Percentiles rank a stretch among this genome's conserved stretches.
phyloP scores from a whole-genome alignment of 2,113 vertebrate genomes.

The Irena cyanogastra region DNA sequence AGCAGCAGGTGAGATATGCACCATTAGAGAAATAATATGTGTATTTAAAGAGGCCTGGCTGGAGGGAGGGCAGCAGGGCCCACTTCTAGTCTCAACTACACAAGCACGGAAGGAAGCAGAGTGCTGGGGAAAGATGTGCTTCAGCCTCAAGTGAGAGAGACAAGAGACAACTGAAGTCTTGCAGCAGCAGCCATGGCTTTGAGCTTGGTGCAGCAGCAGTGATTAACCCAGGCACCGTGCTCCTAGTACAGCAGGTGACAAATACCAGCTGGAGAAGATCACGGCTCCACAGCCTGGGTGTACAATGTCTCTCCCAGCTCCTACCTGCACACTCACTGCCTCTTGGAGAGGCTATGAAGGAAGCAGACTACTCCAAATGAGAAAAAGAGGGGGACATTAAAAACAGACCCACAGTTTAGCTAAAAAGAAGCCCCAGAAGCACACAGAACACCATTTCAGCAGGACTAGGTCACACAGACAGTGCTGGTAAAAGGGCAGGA shows the following conservation, averaged over 20 bases:
- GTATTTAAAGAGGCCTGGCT: not conserved
- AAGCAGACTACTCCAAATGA: not conserved
- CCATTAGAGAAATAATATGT: not conserved
- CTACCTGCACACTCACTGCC: not conserved
- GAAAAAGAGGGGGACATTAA: not conserved
- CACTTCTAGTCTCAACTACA: not conserved
- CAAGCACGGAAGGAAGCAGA: not conserved
- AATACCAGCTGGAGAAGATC: not conserved
- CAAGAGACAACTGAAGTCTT: not conserved
- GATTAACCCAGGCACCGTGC: not conserved
- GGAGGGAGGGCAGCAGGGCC: fast-evolving
- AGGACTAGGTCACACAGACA: not conserved
- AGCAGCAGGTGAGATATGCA: not conserved
- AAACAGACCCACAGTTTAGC: not conserved
- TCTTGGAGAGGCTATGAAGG: not conserved
- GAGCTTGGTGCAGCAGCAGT: not conserved
- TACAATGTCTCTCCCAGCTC: not conserved
- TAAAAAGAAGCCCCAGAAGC: not conserved
- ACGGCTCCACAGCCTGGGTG: not conserved
- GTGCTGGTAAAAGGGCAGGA: not conserved
- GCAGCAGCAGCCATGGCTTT: not conserved
- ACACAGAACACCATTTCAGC: not conserved
- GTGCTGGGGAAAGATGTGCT: not conserved
- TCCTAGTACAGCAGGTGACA: not conserved
- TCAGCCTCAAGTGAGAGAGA: not conserved